Evolutionary conservation across 2,113 vertebrate species (phyloP), one percentile per base, ranked within the genome.

Genomic region (Paraplagusia blochii): DNA sequence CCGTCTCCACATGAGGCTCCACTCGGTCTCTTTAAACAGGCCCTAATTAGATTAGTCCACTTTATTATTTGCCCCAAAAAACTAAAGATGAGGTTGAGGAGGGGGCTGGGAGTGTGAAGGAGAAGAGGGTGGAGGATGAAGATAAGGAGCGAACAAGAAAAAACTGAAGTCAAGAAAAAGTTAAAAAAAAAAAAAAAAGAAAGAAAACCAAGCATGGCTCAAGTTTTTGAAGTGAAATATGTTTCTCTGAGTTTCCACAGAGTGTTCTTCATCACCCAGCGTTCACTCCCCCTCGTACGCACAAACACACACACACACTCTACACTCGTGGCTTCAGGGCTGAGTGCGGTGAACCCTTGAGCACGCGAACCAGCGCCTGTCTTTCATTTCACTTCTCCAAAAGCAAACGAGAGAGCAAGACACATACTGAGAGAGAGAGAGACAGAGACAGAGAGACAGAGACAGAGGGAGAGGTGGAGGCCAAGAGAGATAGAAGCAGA

Each of bases 11-110:
- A 48, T 49, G 45, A 76, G 72, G 77, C 82, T 80, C 79, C 79
- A 77, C 63, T 75, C 61, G 34, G 71, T 71, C 82, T 58, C 58
- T 77, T 74, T 72, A 77, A 80, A 61, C 46, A 53, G 53, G 40
- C 43, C 36, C n/a, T 81, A 79, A 86, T 88, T 87, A 76, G 76
- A 88, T 87, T 82, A 83, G 63, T 65, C 49, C 49, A 66, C 15
- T 82, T 82, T 76, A 83, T 66, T 67, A 74, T 71, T 53, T 43
- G 66, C 44, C 56, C n/a, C 57, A 54, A 66, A 65, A 67, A 69
- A 14, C 56, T n/a, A n/a, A n/a, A n/a, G n/a, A n/a, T n/a, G n/a
- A n/a, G n/a, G n/a, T n/a, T n/a, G n/a, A n/a, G n/a, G n/a, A n/a
- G n/a, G n/a, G n/a, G n/a, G n/a, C n/a, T n/a, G n/a, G n/a, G n/a